phyloP scores from a whole-genome alignment of 2,888 invertebrate species.

The Drosophila aldrichi region DNA sequence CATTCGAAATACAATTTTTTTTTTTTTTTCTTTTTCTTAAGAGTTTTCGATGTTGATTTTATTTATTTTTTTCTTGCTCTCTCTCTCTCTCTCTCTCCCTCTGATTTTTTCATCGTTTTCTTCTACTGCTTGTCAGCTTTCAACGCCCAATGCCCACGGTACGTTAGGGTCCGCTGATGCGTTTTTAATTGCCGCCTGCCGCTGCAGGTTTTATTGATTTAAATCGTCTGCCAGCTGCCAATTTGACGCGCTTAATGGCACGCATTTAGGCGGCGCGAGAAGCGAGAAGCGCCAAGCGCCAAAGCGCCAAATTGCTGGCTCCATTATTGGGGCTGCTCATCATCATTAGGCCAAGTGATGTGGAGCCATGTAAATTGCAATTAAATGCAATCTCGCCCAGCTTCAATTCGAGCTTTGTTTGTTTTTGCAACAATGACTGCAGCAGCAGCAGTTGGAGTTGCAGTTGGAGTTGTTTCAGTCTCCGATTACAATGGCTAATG shows the following conservation, averaged over 20 bases:
- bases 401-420: slow-evolving; percentile 53
- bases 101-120: not conserved
- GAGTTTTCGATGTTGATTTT: not conserved
- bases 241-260: slow-evolving; percentile 73
- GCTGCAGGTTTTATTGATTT: slow-evolving; percentile 75
- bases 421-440: slow-evolving; percentile 35
- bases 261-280: slow-evolving; percentile 46
- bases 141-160: slow-evolving; percentile 2
- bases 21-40: slow-evolving; percentile 2
- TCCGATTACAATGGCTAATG: slow-evolving; percentile 72
- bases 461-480: slow-evolving; percentile 20
- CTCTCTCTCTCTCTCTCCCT: no score
- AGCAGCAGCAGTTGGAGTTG: slow-evolving; percentile 21
- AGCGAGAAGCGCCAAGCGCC: slow-evolving; percentile 43
- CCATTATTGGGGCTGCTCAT: slow-evolving; percentile 67
- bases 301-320: slow-evolving; percentile 46
- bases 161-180: slow-evolving; percentile 60
- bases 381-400: slow-evolving; percentile 23
- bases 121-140: slow-evolving; percentile 5
- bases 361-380: slow-evolving; percentile 21
- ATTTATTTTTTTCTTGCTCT: not conserved
- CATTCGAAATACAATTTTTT: slow-evolving; percentile 20
- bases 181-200: slow-evolving; percentile 72
- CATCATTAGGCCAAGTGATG: slow-evolving; percentile 61
- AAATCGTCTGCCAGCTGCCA: slow-evolving; percentile 74